phyloP scores from a whole-genome alignment of 2,797 vertebrate genomes.

The Sebastolobus altivelis region DNA sequence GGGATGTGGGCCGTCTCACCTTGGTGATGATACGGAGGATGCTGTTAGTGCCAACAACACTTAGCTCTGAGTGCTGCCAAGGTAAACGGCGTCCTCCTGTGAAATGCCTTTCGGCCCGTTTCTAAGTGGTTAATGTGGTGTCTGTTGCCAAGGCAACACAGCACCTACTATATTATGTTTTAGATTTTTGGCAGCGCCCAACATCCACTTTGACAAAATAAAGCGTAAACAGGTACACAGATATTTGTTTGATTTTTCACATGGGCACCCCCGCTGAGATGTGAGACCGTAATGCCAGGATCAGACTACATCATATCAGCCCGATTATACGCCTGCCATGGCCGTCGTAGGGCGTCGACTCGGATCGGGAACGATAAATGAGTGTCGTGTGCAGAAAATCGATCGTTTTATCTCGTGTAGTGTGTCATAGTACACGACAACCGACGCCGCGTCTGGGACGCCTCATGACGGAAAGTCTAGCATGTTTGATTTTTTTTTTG shows the following conservation, averaged over 20 bases:
- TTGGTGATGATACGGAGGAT: slow-evolving; percentile 57
- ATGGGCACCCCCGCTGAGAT: slow-evolving; percentile 13
- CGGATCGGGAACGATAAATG: too few relatives aligned
- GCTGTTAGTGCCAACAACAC: slow-evolving; percentile 41
- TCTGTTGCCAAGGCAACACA: slow-evolving; percentile 58
- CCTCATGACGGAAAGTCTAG: too few relatives aligned
- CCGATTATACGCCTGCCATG: too few relatives aligned
- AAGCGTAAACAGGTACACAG: slow-evolving; percentile 19
- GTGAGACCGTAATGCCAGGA: background rate
- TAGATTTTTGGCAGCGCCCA: slow-evolving; percentile 34
- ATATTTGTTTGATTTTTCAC: slow-evolving; percentile 35
- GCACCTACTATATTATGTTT: slow-evolving; percentile 44
- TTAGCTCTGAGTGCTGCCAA: slow-evolving; percentile 56
- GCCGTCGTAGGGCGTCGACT: too few relatives aligned
- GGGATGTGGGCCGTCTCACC: slow-evolving; percentile 36
- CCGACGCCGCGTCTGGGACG: too few relatives aligned
- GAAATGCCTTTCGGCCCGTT: slow-evolving; percentile 50
- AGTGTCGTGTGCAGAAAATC: too few relatives aligned
- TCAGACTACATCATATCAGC: too few relatives aligned
- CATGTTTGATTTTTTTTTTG: too few relatives aligned
- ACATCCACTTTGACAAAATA: slow-evolving; percentile 54
- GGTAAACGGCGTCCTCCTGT: slow-evolving; percentile 49
- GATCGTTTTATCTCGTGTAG: too few relatives aligned
- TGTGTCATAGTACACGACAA: too few relatives aligned
- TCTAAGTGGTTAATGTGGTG: slow-evolving; percentile 54